Evolutionary conservation across 1,140 invertebrate genomes (phyloP), one percentile per base, ranked within the genome.

Genomic region (Zaprionus taronus): DNA sequence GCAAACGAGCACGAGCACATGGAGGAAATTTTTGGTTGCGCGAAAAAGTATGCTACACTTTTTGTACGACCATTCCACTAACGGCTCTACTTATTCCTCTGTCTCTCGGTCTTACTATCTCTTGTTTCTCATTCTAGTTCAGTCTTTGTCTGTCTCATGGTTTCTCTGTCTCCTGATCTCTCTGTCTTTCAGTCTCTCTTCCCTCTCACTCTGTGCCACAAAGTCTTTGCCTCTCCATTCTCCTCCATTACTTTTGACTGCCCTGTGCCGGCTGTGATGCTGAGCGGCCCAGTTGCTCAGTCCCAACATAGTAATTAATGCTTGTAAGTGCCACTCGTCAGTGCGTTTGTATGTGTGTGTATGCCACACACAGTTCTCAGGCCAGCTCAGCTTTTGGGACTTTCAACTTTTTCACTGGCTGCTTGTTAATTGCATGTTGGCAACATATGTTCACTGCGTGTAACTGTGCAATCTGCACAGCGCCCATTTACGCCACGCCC

Each of bases 291-390:
- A 79, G 79, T 85, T 72, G 83, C 83, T 80, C 73, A 83, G 80
- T 75, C 61, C 67, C 65, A 64, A 67, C 83, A 80, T 56, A 83
- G 83, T 89, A 87, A 87, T 87, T 87, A 87, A 83, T 83, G 83
- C 81, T 83, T 79, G 78, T 81, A 83, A 89, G 73, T 78, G 84
- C 71, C 76, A 69, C 79, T 79, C 66, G 66, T 47, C 68, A 44
- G 38, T 41, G 61, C 15, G 60, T 64, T 36, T 12, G 47, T 67
- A 38, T 49, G 49, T 65, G 67, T 31, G 24, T 57, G 51, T 72
- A 79, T 86, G 78, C 78, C 66, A 83, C 68, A 68, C n/a, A 44
- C 31, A 34, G 31, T 34, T 17, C 38, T 41, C 38, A 34, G 31
- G 31, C 9, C 9, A 69, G 67, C 67, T 67, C 36, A 44, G 56